Conservation (phyloP, 2,113 vertebrate genomes). For the Phylloscopus trochilus region DNA sequence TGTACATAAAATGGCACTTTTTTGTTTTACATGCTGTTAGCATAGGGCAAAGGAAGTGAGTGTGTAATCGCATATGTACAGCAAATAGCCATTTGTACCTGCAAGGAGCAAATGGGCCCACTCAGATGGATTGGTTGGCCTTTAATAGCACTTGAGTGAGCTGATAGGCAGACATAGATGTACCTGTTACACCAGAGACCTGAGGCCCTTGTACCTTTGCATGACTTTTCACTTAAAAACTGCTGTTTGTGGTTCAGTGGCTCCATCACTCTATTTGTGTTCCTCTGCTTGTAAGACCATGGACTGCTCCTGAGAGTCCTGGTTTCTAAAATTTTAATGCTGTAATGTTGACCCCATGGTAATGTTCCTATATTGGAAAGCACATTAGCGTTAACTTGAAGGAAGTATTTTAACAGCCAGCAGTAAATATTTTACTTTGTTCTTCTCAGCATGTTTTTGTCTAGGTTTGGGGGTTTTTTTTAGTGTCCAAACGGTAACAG, state of each 20-base stretch:
- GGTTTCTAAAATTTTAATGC: constrained; percentile 68
- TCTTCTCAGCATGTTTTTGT: constrained; percentile 32
- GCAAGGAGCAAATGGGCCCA: constrained; percentile 72
- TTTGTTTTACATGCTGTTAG: constrained; percentile 89
- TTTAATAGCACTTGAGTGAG: constrained; percentile 90
- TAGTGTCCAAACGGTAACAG: not conserved
- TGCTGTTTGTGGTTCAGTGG: constrained; percentile 76
- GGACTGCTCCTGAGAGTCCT: constrained; percentile 45
- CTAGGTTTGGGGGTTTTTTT: not conserved
- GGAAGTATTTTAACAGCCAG: constrained; percentile 59
- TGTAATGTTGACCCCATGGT: constrained; percentile 52
- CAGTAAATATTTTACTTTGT: constrained; percentile 67
- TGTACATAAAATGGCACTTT: constrained; percentile 78
- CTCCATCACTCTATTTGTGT: constrained; percentile 73
- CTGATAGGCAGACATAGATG: constrained; percentile 75
- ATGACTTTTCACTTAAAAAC: constrained; percentile 90
- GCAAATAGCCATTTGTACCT: constrained; percentile 94
- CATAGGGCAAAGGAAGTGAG: constrained; percentile 76
- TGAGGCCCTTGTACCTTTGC: constrained; percentile 81
- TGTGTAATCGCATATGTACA: constrained; percentile 85
- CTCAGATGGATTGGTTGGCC: constrained; percentile 65
- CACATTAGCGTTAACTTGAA: constrained; percentile 64
- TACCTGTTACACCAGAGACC: constrained; percentile 83
- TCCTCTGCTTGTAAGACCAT: constrained; percentile 58
- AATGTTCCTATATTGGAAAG: constrained; percentile 64